Base-by-base conservation (phyloP, 2,888 invertebrate species). In the Ptilodon capucinus region DNA sequence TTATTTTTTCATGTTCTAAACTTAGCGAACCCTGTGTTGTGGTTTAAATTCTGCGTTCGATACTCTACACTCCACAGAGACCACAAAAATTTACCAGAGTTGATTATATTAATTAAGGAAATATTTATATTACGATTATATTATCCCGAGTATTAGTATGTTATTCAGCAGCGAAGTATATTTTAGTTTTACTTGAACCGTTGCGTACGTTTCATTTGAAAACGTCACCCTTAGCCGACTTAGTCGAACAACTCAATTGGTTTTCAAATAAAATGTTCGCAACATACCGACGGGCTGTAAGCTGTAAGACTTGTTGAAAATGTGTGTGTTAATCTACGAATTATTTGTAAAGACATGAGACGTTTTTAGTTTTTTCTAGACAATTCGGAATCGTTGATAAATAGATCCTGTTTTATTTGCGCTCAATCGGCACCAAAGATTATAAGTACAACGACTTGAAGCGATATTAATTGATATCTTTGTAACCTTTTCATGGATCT, bases 371-470 rank as follows among this genome's bases (percentile, higher is more conserved):
- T 53, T 57, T 43, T 46, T 60, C 59, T 58, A 52, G 42, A 39
- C 50, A 60, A 62, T 51, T 60, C 56, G 62, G 58, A 65, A 60
- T 63, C 49, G 66, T 67, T 61, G 58, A 57, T 64, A 54, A 34
- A 64, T 19, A 11, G 18, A 60, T 54, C 53, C 44, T 68, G 49
- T 49, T 52, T 62, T 64, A 55, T 53, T 59, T 64, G 35, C 56
- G 59, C 57, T 59, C 60, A 60, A 63, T 70, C 71, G 85, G 79
- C 88, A 82, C 90, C 90, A 90, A 90, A 90, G 90, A 88, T 70
- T 76, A 57, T 80, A 84, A 74, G 74, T 76, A 74, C 70, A 76
- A 84, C 78, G 75, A 84, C 78, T 76, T 48, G 42, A 54, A 49
- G 51, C 35, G 40, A 51, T 63, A 56, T 42, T 39, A 52, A 23